These are phyloP conservation scores for Pseudorasbora parva DNA, from an alignment of 2,113 vertebrate species.

Conservation along the genomic window DNA sequence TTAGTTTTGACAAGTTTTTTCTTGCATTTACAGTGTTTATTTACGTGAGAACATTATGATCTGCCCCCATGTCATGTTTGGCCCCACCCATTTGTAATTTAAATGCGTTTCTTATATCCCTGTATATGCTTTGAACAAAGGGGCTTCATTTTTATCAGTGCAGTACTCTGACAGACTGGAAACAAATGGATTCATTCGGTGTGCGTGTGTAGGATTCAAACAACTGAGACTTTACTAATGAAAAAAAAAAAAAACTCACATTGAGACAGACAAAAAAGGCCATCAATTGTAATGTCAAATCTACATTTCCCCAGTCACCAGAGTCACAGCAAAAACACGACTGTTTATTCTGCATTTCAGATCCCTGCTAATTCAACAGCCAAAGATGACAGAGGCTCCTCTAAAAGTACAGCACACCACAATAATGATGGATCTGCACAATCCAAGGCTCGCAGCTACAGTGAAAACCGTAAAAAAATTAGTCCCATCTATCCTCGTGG, in stretches of 20 bases:
- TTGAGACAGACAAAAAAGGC: constrained; percentile 14
- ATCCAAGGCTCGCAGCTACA: constrained; percentile 49
- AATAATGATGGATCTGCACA: constrained; percentile 58
- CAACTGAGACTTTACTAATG: constrained; percentile 4
- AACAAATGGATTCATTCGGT: constrained; percentile 6
- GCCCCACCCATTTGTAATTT: background rate
- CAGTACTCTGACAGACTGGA: background rate
- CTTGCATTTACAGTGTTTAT: background rate
- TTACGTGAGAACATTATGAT: background rate
- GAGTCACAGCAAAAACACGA: background rate
- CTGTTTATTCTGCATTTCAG: constrained; percentile 28
- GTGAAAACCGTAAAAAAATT: constrained; percentile 63
- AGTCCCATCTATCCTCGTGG: constrained; percentile 65
- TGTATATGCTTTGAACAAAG: background rate
- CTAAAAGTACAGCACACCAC: constrained; percentile 11
- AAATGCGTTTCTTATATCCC: background rate
- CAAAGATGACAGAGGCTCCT: background rate
- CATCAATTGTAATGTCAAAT: constrained; percentile 32
- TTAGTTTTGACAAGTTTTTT: too few relatives aligned
- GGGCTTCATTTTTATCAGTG: background rate
- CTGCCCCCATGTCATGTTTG: background rate
- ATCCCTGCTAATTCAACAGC: constrained; percentile 9
- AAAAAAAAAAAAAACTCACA: background rate
- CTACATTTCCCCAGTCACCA: constrained; percentile 4
- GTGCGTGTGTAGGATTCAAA: background rate